These are phyloP conservation scores for Lamproptera curius DNA, from an alignment of 2,888 invertebrate genomes.

Conservation along the genomic window DNA sequence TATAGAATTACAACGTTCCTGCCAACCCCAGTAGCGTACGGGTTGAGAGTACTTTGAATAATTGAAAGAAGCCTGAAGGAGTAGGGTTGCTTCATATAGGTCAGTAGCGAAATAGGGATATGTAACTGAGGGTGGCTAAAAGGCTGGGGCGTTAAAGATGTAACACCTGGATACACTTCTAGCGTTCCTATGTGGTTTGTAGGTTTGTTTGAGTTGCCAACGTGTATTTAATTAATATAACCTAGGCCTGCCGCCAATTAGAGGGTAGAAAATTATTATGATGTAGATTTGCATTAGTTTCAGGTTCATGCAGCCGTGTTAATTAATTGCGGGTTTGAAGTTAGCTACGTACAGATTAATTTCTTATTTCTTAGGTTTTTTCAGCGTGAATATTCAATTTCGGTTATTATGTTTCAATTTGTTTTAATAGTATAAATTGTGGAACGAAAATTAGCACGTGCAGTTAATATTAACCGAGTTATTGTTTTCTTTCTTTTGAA, in stretches of 20 bases:
- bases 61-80: conserved; percentile 62
- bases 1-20: conserved; percentile 17
- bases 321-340: not conserved
- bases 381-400: too few species aligned
- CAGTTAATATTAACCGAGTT: too few species aligned
- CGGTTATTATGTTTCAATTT: too few species aligned
- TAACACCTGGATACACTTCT: conserved; percentile 29
- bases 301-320: not conserved
- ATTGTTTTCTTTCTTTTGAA: too few species aligned
- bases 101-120: conserved; percentile 46
- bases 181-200: conserved; percentile 6
- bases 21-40: conserved; percentile 11
- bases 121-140: conserved; percentile 37
- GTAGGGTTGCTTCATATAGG: conserved; percentile 52
- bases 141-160: conserved; percentile 49
- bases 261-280: not conserved
- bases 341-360: too few species aligned
- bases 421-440: too few species aligned
- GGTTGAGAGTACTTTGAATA: conserved; percentile 62
- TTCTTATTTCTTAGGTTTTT: too few species aligned
- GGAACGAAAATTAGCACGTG: too few species aligned
- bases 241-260: not conserved
- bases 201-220: conserved; percentile 10
- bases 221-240: conserved; percentile 14
- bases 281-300: not conserved